A percentile compares a stretch with the other conserved stretches of the same genome.
Evolutionary conservation across 2,113 vertebrate species (phyloP).

Genomic region (Stigmatopora nigra): DNA sequence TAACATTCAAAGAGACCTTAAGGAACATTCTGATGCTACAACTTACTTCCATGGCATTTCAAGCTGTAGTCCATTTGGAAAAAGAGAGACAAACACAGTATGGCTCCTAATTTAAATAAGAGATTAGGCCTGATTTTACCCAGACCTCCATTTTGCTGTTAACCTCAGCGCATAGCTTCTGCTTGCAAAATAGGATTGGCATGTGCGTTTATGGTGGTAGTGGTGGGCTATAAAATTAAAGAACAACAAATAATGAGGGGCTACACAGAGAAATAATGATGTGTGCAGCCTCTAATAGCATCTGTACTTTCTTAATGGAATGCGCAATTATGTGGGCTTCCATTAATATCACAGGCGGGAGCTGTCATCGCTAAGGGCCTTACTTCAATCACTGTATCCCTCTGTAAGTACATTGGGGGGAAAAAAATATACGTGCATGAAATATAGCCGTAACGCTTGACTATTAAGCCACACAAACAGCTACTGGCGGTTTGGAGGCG

Average conservation of each 20-base stretch:
- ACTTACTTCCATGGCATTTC: slow-evolving; percentile 29
- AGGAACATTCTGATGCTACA: slow-evolving; percentile 24
- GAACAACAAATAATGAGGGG: slow-evolving; percentile 77
- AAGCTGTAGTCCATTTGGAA: slow-evolving; percentile 14
- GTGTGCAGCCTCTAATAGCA: slow-evolving; percentile 72
- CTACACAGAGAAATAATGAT: slow-evolving; percentile 67
- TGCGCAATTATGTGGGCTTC: slow-evolving; percentile 72
- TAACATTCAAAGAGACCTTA: slow-evolving; percentile 49
- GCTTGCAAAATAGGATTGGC: slow-evolving; percentile 29
- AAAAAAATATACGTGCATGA: slow-evolving; percentile 28
- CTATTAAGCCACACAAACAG: slow-evolving; percentile 40
- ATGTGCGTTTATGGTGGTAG: background rate
- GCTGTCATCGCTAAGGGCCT: slow-evolving; percentile 52
- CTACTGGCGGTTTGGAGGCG: slow-evolving; percentile 9
- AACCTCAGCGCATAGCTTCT: slow-evolving; percentile 55
- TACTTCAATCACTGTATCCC: slow-evolving; percentile 49
- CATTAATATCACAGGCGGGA: slow-evolving; percentile 64
- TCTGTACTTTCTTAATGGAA: slow-evolving; percentile 77
- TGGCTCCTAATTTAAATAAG: slow-evolving; percentile 29
- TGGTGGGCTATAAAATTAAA: slow-evolving; percentile 31
- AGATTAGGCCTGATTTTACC: slow-evolving; percentile 55
- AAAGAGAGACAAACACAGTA: background rate
- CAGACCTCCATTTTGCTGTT: slow-evolving; percentile 73
- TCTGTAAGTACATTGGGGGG: slow-evolving; percentile 29
- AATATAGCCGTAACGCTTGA: slow-evolving; percentile 21